These are phyloP conservation scores for Tinea pellionella DNA, from an alignment of 2,888 invertebrate genomes.

Conservation along the genomic window DNA sequence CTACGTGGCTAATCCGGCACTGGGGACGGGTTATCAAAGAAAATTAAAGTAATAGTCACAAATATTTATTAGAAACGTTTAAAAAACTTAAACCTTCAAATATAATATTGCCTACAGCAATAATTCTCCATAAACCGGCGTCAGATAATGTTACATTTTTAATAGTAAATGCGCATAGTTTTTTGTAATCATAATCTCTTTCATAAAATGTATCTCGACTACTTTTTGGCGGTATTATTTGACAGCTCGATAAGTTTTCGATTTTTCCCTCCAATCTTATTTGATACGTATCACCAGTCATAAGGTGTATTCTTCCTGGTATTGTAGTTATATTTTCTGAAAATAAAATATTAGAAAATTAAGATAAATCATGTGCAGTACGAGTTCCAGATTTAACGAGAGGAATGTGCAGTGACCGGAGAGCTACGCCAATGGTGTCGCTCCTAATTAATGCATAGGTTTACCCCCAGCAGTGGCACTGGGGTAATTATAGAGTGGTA, in stretches of 20 bases:
- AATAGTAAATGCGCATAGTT: conserved; percentile 35
- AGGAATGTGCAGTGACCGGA: no score
- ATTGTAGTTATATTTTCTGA: conserved; percentile 32
- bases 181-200: conserved; percentile 22
- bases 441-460: no score
- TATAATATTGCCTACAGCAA: conserved; percentile 40
- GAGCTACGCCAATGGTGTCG: no score
- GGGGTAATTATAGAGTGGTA: no score
- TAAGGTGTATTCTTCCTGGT: conserved; percentile 19
- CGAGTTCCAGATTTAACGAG: no score
- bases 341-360: conserved; percentile 19
- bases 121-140: conserved; percentile 39
- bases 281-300: conserved; percentile 30
- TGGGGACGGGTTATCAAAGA: no score
- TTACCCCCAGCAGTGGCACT: no score
- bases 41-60: background rate
- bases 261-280: conserved; percentile 38
- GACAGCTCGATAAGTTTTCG: conserved; percentile 32
- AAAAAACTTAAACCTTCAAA: conserved; percentile 23
- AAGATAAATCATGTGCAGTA: no score
- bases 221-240: conserved; percentile 33
- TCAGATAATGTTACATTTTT: conserved; percentile 36
- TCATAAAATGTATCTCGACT: conserved; percentile 40
- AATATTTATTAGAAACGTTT: background rate
- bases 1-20: no score